A percentile compares a stretch with the other conserved stretches of the same genome.
These are phyloP conservation scores for Crioceris asparagi DNA, from an alignment of 2,888 invertebrate species.

Conservation along the genomic window DNA sequence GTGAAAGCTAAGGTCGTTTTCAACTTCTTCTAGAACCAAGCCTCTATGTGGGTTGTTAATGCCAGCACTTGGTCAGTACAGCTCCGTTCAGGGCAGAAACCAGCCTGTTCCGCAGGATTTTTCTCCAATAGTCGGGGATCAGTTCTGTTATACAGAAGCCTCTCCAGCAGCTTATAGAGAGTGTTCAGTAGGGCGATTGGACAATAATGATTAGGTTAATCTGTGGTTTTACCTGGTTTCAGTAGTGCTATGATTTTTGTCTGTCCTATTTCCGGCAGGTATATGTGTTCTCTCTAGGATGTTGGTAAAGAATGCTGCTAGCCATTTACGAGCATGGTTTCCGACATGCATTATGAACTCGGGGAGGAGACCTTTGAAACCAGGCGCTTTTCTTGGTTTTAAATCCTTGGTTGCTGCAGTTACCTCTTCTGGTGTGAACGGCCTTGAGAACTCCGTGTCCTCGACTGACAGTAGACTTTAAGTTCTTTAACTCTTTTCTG, in stretches of 20 bases:
- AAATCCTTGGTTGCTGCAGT: too few species aligned
- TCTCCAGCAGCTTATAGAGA: not conserved
- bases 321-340: too few species aligned
- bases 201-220: not conserved
- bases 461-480: too few species aligned
- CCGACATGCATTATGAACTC: too few species aligned
- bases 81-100: slow-evolving; percentile 2
- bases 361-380: too few species aligned
- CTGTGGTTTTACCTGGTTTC: not conserved
- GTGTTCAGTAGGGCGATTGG: slow-evolving; percentile 2
- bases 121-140: not conserved
- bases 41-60: slow-evolving; percentile 1
- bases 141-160: not conserved
- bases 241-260: slow-evolving; percentile 1
- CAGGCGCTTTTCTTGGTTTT: too few species aligned
- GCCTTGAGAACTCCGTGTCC: too few species aligned
- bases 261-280: not conserved
- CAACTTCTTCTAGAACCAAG: not conserved
- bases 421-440: too few species aligned
- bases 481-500: too few species aligned
- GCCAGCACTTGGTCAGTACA: slow-evolving; percentile 3
- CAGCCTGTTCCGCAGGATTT: slow-evolving; percentile 4
- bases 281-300: too few species aligned
- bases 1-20: slow-evolving; percentile 4
- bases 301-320: too few species aligned